Evolutionary conservation across 2,797 vertebrate genomes (phyloP), one percentile per base, ranked within the genome.

Genomic region (Crax fasciolata): DNA sequence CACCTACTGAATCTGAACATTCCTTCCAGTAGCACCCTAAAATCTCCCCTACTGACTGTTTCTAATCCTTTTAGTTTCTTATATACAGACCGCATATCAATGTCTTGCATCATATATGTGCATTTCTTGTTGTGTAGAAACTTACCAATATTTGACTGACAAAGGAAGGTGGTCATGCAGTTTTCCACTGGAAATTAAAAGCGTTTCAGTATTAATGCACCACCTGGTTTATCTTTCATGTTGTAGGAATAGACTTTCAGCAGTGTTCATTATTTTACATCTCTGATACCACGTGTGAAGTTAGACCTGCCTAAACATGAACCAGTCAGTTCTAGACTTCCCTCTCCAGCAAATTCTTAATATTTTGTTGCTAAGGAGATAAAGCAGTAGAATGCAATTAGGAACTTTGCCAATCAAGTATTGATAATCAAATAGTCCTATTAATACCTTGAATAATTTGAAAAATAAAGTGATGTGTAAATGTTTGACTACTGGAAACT

Each of bases 1-100:
- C 93, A 96, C 87, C 93, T 96, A 73, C 95, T 96, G 95, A 94
- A 94, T 20, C 44, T 35, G 59, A 84, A 67, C 28, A 11, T 12
- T 49, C 32, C 67, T 84, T 84, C 89, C 83, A 73, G 67, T 85
- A 91, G 80, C 4, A 0, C 70, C 65, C 66, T 43, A 0, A 0
- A 3, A 2, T 38, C 44, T 75, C 55, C 27, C 28, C 27, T 61
- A 14, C 41, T 54, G 54, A 35, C n/a, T 51, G 16, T 62, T 81
- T 55, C 55, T 44, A 66, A 30, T 49, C 11, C 27, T 84, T 80
- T 28, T 7, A 30, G 1, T 51, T 65, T 71, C 6, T 73, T n/a
- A 51, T 48, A 57, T 79, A 8, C 32, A 87, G 44, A 54, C 10
- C 21, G 39, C 16, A 5, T 51, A 27, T 43, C 2, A 2, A 9